Conservation (phyloP, 2,888 invertebrate species). For the Oscheius sp. region DNA sequence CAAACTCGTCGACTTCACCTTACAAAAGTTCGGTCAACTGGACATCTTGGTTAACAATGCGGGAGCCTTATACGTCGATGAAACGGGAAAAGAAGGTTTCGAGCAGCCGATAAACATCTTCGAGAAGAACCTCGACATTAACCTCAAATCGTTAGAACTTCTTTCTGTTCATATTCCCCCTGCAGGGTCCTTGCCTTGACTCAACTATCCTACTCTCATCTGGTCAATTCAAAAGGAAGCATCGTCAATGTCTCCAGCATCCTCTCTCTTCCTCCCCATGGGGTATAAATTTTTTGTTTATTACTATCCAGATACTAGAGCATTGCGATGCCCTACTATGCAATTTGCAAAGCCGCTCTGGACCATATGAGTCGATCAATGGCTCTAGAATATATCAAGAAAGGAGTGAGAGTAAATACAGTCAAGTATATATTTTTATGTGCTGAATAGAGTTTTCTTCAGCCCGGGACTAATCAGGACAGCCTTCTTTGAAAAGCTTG, state of each 20-base stretch:
- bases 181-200: no score
- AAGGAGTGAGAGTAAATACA: conserved; percentile 82
- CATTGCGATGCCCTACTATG: conserved; percentile 51
- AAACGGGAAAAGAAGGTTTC: conserved; percentile 38
- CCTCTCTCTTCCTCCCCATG: conserved; percentile 86
- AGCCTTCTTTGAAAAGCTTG: conserved; percentile 39
- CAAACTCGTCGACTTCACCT: conserved; percentile 31
- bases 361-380: conserved; percentile 92
- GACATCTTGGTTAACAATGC: conserved; percentile 51
- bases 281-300: conserved; percentile 18
- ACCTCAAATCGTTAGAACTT: conserved; percentile 37
- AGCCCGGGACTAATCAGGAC: conserved; percentile 44
- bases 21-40: conserved; percentile 37
- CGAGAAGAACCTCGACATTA: conserved; percentile 36
- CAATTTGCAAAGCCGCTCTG: conserved; percentile 87
- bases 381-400: conserved; percentile 78
- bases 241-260: conserved; percentile 88
- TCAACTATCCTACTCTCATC: conserved; percentile 82
- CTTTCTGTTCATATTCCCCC: not conserved
- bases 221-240: conserved; percentile 83
- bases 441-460: not conserved
- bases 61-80: conserved; percentile 36
- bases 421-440: conserved; percentile 76
- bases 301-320: not conserved
- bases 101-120: conserved; percentile 42